Evolutionary conservation across 2,113 vertebrate species (phyloP).

Genomic region (Rhinolophus ferrumequinum): DNA sequence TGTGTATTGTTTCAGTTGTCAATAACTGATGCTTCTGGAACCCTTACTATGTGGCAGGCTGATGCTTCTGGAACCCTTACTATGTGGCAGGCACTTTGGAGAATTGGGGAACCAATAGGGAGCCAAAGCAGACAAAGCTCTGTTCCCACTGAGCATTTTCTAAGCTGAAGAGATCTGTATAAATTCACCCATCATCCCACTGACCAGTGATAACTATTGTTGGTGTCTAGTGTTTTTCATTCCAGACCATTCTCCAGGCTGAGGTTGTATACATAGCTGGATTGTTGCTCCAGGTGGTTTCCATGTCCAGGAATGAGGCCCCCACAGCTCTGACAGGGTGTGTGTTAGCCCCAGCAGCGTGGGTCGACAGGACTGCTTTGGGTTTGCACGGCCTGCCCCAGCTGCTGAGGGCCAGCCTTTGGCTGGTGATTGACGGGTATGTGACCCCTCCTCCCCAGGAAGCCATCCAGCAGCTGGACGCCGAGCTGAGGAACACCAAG

Average conservation of each 20-base stretch:
- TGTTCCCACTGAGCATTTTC: not conserved
- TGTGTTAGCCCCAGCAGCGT: not conserved
- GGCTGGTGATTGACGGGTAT: not conserved
- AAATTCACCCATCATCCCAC: not conserved
- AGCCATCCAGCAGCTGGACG: constrained; percentile 93
- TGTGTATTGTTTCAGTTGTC: not conserved
- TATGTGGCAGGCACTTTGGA: not conserved
- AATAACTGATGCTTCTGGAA: not conserved
- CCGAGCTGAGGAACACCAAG: constrained; percentile 93
- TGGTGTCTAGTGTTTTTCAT: not conserved
- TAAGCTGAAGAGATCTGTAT: not conserved
- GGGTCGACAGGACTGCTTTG: not conserved
- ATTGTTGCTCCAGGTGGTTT: not conserved
- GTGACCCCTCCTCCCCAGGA: constrained; percentile 85
- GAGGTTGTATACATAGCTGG: not conserved
- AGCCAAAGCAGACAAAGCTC: not conserved
- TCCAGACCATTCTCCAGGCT: not conserved
- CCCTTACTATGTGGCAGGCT: not conserved
- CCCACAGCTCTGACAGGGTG: not conserved
- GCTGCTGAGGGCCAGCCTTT: not conserved
- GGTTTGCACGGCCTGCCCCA: rapidly evolving
- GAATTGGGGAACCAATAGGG: not conserved
- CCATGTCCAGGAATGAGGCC: not conserved
- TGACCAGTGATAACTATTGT: not conserved
- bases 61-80: not conserved